Evolutionary conservation across 2,113 vertebrate genomes (phyloP), one percentile per base, ranked within the genome.

Genomic region (Clinocottus analis): DNA sequence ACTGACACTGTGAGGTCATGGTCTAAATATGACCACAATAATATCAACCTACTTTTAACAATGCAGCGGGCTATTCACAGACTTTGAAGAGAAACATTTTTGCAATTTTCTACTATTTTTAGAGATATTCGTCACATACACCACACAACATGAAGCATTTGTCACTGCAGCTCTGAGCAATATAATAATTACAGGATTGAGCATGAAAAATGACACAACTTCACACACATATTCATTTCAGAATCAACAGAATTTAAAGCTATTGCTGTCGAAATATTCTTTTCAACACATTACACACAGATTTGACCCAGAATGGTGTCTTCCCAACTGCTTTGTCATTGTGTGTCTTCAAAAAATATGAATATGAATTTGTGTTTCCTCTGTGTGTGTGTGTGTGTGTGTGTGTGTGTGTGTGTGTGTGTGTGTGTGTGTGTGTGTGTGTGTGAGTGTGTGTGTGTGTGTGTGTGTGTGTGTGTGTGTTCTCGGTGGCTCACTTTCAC

Each of bases 401-500:
- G 37, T 53, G 72, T 41, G 11, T 13, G 1, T 31, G 13, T 45
- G 47, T 64, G 37, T 53, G 72, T 29, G 12, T 43, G 45, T 63
- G 37, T 59, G 4, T 41, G 11, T 41, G 11, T 13, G 1, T 31
- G 13, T 45, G 47, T 64, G 37, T 53, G 72, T 29, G 12, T 43
- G 45, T 63, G 37, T 59, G 4, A 13, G 11, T 41, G 11, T 13
- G 1, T 31, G 13, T 45, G 47, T 64, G 37, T 53, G 72, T 29
- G 12, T 43, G 45, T 63, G 37, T 59, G 4, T 41, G 11, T 41
- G 11, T 13, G 1, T 31, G 13, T 45, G 47, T 64, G 37, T 53
- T 68, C 58, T n/a, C 21, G 59, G 68, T 23, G 77, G 33, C 53
- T 84, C 73, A 47, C 58, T 69, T 72, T 79, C 87, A 74, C 76